phyloP scores from a whole-genome alignment of 2,797 vertebrate genomes.

The Huso huso region DNA sequence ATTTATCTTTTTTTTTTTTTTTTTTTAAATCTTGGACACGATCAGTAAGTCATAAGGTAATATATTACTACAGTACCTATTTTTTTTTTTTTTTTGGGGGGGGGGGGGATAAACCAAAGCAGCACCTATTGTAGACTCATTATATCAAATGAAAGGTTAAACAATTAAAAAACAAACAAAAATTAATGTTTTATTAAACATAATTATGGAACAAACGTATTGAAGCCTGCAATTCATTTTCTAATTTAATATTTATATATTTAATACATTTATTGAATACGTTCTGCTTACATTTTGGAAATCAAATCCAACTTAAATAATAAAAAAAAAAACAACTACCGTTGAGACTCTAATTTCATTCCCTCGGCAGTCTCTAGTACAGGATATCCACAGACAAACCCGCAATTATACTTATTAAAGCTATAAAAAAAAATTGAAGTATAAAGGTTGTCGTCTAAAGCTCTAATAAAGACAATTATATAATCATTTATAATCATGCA shows the following conservation, averaged over 20 bases:
- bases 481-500: constrained; percentile 56
- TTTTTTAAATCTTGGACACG: constrained; percentile 18
- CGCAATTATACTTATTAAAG: constrained; percentile 55
- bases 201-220: no score
- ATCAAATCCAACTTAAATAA: constrained; percentile 36
- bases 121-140: neutral
- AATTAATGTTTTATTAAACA: no score
- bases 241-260: neutral
- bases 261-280: neutral
- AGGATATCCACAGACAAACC: constrained; percentile 14
- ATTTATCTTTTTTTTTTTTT: neutral
- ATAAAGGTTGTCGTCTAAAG: constrained; percentile 53
- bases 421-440: constrained; percentile 57
- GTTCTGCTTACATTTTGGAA: neutral
- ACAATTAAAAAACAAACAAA: neutral
- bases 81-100: no score
- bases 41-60: constrained; percentile 30
- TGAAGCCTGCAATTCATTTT: neutral
- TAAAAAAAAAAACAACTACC: constrained; percentile 22
- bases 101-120: no score
- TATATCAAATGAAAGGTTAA: neutral
- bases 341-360: constrained; percentile 26
- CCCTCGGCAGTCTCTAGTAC: constrained; percentile 34
- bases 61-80: no score
- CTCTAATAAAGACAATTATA: constrained; percentile 47